A percentile compares a stretch with the other conserved stretches of the same genome.
Conservation (phyloP, 2,888 invertebrate species). For the Trichogramma evanescens region DNA sequence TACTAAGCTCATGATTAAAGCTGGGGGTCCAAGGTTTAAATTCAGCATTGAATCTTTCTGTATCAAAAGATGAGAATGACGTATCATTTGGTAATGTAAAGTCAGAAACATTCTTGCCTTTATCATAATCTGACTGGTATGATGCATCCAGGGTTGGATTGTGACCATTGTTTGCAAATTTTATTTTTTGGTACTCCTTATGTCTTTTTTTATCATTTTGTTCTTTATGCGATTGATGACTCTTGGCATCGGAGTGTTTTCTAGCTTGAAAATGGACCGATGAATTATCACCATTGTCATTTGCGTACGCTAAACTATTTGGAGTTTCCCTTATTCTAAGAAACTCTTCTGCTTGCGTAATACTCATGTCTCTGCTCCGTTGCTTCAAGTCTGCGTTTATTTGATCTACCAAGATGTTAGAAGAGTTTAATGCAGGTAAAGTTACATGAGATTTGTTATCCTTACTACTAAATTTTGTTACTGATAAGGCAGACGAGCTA, state of each 20-base stretch:
- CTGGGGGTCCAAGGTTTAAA: conserved; percentile 33
- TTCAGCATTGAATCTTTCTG: conserved; percentile 31
- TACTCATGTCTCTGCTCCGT: conserved; percentile 36
- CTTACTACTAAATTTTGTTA: conserved; percentile 22
- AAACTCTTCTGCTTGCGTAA: conserved; percentile 46
- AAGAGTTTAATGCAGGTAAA: conserved; percentile 29
- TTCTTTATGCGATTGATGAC: conserved; percentile 4
- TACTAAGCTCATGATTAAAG: conserved; percentile 13
- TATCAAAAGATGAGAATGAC: conserved; percentile 29
- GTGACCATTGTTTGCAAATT: conserved; percentile 9
- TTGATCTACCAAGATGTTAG: conserved; percentile 28
- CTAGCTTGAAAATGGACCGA: neutral
- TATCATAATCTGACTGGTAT: conserved; percentile 20
- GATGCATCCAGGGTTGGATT: conserved; percentile 1
- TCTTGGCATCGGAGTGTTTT: neutral
- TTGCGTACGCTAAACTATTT: conserved; percentile 37
- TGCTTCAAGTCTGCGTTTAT: conserved; percentile 22
- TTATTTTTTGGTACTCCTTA: conserved; percentile 13
- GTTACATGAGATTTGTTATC: conserved; percentile 25
- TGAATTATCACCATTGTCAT: neutral
- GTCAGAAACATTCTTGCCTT: conserved; percentile 25
- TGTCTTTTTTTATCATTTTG: conserved; percentile 4
- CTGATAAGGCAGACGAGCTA: conserved; percentile 13
- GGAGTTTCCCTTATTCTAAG: conserved; percentile 46
- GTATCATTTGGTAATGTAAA: conserved; percentile 30